These are phyloP conservation scores for Microtus pennsylvanicus DNA, from an alignment of 2,113 vertebrate genomes.

Conservation along the genomic window DNA sequence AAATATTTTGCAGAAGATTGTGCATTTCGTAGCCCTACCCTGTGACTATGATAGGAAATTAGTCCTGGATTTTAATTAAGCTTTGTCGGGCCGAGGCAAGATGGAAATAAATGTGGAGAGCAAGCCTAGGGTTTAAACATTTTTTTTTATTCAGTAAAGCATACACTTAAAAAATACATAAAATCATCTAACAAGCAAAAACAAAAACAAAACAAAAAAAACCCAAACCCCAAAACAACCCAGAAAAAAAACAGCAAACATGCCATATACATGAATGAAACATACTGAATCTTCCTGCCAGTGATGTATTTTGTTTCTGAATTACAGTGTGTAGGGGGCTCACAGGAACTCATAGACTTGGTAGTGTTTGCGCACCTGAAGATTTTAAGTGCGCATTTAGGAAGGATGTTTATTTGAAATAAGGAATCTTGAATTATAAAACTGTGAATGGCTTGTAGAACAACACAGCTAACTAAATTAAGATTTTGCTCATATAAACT, in stretches of 20 bases:
- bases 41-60: slow-evolving; percentile 17
- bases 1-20: slow-evolving; percentile 25
- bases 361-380: slow-evolving; percentile 9
- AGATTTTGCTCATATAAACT: slow-evolving; percentile 68
- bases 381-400: slow-evolving; percentile 53
- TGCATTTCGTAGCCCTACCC: neutral
- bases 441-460: slow-evolving; percentile 67
- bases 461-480: slow-evolving; percentile 67
- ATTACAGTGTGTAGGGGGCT: slow-evolving; percentile 31
- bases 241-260: neutral
- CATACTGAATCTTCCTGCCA: neutral
- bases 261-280: slow-evolving; percentile 39
- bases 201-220: neutral
- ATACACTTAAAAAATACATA: slow-evolving; percentile 22
- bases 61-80: slow-evolving; percentile 1
- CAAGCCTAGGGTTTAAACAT: neutral
- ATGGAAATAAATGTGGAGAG: neutral
- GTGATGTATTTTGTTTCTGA: neutral
- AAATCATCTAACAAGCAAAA: slow-evolving; percentile 18
- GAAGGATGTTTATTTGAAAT: slow-evolving; percentile 72
- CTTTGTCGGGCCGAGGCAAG: neutral
- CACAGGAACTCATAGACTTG: slow-evolving; percentile 60
- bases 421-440: slow-evolving; percentile 66
- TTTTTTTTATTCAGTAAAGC: slow-evolving; percentile 60
- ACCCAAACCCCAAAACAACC: neutral